These are phyloP conservation scores for Electrona antarctica DNA, from an alignment of 2,113 vertebrate genomes.

Conservation along the genomic window DNA sequence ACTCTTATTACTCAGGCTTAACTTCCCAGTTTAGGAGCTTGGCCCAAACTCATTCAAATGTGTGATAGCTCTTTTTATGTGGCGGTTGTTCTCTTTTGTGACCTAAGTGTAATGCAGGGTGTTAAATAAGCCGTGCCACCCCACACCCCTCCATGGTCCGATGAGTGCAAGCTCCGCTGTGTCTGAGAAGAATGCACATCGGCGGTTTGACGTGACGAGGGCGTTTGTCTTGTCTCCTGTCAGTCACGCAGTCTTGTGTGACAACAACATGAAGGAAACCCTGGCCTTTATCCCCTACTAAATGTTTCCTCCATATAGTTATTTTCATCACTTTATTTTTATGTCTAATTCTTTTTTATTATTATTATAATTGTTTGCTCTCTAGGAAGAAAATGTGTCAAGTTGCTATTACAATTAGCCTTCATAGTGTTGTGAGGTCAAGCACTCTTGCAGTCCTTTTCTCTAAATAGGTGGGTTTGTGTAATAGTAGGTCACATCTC, in stretches of 20 bases:
- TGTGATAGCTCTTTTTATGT: constrained; percentile 15
- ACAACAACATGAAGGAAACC: constrained; percentile 19
- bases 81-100: constrained; percentile 41
- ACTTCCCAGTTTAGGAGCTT: constrained; percentile 29
- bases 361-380: too few species aligned
- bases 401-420: not conserved
- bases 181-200: constrained; percentile 1
- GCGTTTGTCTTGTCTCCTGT: constrained; percentile 31
- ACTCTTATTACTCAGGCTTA: constrained; percentile 43
- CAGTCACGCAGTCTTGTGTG: constrained; percentile 8
- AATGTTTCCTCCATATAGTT: not conserved
- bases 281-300: constrained; percentile 3
- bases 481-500: constrained; percentile 44
- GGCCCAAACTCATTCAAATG: constrained; percentile 26
- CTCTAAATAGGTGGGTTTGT: constrained; percentile 62
- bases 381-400: not conserved
- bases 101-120: constrained; percentile 40
- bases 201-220: constrained; percentile 15
- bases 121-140: constrained; percentile 27
- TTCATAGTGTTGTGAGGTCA: constrained; percentile 37
- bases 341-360: too few species aligned
- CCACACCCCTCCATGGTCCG: not conserved
- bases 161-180: constrained; percentile 1
- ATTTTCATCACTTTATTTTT: constrained; percentile 39
- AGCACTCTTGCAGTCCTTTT: constrained; percentile 29